phyloP scores from a whole-genome alignment of 2,113 vertebrate genomes.

The Leucopternis melanops region DNA sequence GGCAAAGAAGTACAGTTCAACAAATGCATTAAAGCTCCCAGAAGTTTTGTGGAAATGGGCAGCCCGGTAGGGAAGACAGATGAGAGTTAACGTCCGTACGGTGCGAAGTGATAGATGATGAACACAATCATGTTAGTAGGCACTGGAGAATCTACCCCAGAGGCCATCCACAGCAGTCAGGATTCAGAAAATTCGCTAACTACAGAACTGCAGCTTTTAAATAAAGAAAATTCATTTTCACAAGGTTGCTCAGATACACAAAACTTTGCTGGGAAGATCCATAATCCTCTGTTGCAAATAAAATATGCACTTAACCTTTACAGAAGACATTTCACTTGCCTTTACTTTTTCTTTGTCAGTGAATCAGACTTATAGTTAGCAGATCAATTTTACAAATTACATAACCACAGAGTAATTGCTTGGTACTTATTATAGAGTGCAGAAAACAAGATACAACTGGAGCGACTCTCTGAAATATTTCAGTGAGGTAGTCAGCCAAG shows the following conservation, averaged over 20 bases:
- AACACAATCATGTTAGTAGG: background rate
- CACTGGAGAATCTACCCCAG: background rate
- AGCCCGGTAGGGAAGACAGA: background rate
- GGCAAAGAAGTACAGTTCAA: background rate
- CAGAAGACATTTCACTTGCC: constrained; percentile 24
- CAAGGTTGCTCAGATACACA: background rate
- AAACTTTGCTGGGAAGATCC: background rate
- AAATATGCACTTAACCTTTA: constrained; percentile 56
- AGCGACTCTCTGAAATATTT: background rate
- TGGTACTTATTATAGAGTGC: background rate
- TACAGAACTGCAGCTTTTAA: background rate
- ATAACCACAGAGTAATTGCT: constrained; percentile 14
- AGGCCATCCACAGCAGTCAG: background rate
- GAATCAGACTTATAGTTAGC: constrained; percentile 35
- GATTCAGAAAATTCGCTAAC: background rate
- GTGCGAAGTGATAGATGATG: background rate
- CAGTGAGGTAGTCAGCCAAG: background rate
- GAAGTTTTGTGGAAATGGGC: background rate
- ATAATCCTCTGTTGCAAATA: constrained; percentile 35
- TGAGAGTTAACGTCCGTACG: background rate
- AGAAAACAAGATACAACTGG: background rate
- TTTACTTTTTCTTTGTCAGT: constrained; percentile 44
- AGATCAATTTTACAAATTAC: constrained; percentile 52
- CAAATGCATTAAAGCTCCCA: background rate
- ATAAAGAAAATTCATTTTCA: background rate